Evolutionary conservation across 2,888 invertebrate genomes (phyloP), one percentile per base, ranked within the genome.

Genomic region (Noctua fimbriata): DNA sequence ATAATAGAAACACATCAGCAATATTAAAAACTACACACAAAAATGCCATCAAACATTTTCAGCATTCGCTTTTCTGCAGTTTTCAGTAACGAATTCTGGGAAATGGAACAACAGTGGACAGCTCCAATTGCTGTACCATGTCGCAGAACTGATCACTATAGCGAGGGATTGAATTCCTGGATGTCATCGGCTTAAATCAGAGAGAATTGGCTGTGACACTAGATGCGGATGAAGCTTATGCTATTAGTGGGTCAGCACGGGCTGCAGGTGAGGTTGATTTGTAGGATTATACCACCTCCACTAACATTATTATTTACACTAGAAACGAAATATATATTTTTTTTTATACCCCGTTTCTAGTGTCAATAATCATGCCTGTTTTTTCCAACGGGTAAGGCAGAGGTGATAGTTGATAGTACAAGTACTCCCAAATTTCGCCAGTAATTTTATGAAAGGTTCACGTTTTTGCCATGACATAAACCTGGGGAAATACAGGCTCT

Each of bases 61-160:
- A 28, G 3, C n/a, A 28, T 70, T 52, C 9, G 9, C n/a, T 70
- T 41, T 49, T 32, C 49, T 28, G 2, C 7, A 4, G 9, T 41
- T 44, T 44, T n/a, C n/a, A 67, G 67, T 44, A 44, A 66, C 41
- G 16, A 67, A 67, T 67, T 44, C 67, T 44, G 44, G 44, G 44
- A 67, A 41, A 67, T 7, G 2, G 44, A 9, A n/a, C 24, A 44
- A 44, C 44, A n/a, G n/a, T n/a, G n/a, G 41, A 24, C 44, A 7
- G 24, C n/a, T 58, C 58, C 58, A n/a, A n/a, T 4, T n/a, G 12
- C 7, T 55, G 12, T 55, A 55, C 3, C n/a, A 16, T 67, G n/a
- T 67, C 44, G n/a, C 9, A 16, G 44, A 44, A 67, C n/a, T 67
- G n/a, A 16, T 44, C 18, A 32, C 9, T 32, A 32, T 18, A 58